A percentile compares a stretch with the other conserved stretches of the same genome.
Evolutionary conservation across 2,113 vertebrate genomes (phyloP).

Genomic region (Phylloscopus trochiloides): DNA sequence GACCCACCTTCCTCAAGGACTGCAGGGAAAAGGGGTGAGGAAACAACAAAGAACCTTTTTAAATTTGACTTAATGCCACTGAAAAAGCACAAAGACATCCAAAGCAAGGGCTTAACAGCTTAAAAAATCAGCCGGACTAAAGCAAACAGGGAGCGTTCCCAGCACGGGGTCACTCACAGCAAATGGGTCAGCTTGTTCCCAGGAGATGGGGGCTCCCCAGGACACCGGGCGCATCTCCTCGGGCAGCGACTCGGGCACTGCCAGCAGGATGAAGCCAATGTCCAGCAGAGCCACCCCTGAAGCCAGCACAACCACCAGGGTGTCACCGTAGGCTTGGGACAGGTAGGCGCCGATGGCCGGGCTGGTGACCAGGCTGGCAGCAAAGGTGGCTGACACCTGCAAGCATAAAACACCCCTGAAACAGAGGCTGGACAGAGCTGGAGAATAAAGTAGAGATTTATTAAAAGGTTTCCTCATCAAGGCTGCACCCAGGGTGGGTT

Average conservation of each 20-base stretch:
- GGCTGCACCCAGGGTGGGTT: no score
- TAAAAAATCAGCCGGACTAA: neutral
- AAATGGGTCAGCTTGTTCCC: slow-evolving; percentile 90
- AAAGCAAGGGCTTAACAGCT: neutral
- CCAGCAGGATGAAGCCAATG: slow-evolving; percentile 90
- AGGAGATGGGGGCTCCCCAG: slow-evolving; percentile 90
- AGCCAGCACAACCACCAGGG: slow-evolving; percentile 86
- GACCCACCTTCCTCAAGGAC: slow-evolving; percentile 90
- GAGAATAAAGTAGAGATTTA: no score
- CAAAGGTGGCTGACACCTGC: slow-evolving; percentile 91
- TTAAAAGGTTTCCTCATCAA: no score
- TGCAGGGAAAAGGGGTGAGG: neutral
- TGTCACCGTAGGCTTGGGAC: slow-evolving; percentile 83
- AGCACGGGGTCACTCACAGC: slow-evolving; percentile 74
- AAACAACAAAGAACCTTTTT: rapidly evolving
- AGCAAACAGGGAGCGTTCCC: neutral
- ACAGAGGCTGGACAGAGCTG: no score
- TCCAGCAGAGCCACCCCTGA: slow-evolving; percentile 87
- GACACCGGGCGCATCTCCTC: slow-evolving; percentile 92
- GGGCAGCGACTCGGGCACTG: slow-evolving; percentile 87
- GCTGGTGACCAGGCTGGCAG: slow-evolving; percentile 90
- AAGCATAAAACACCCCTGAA: neutral
- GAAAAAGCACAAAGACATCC: neutral
- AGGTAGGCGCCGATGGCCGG: slow-evolving; percentile 90
- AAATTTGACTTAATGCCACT: neutral